Base-by-base conservation (phyloP, 2,113 vertebrate genomes). In the Gnathonemus longibarbis region DNA sequence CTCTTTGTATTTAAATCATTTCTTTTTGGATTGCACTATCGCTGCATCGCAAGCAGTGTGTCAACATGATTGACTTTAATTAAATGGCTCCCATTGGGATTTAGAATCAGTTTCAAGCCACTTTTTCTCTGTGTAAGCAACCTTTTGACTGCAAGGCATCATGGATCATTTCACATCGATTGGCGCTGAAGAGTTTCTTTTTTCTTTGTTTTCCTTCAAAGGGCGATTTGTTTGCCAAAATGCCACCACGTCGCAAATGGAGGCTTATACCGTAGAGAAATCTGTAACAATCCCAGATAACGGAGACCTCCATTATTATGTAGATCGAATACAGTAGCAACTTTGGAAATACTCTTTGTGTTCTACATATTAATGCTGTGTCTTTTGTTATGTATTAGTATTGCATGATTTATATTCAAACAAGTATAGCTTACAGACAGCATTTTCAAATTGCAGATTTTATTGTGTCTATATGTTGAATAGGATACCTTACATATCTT, bases 1-100 rank as follows among this genome's bases (percentile, higher is more conserved):
- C 90, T 93, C 91, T 92, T 92, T 90, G 87, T n/a, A 89, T 3
- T 49, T 70, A 84, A 35, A 56, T 90, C 21, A 85, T 31, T 70
- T 89, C n/a, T 88, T 21, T 74, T 56, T 90, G 31, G 91, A 92
- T 92, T 87, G 87, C 70, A 1, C 56, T 52, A 91, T 90, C 53
- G 27, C 91, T 88, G 91, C 93, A 89, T 77, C 31, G 92, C 94
- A 93, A 94, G 92, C 93, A 90, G 42, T 9, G 84, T 92, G 94
- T 94, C 94, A 92, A 91, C 0, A 58, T 93, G 94, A 95, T 92
- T 91, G 94, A 94, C 93, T 93, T 66, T 89, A 92, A 95, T 94
- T 93, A 94, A 93, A 94, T 66, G 88, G 80, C 90, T 91, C 91
- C 90, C 90, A 92, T 93, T 80, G 92, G 90, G 91, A 91, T 42